phyloP scores from a whole-genome alignment of 35 echinoderm and acorn worm genomes.

The Ophioderma brevispina region DNA sequence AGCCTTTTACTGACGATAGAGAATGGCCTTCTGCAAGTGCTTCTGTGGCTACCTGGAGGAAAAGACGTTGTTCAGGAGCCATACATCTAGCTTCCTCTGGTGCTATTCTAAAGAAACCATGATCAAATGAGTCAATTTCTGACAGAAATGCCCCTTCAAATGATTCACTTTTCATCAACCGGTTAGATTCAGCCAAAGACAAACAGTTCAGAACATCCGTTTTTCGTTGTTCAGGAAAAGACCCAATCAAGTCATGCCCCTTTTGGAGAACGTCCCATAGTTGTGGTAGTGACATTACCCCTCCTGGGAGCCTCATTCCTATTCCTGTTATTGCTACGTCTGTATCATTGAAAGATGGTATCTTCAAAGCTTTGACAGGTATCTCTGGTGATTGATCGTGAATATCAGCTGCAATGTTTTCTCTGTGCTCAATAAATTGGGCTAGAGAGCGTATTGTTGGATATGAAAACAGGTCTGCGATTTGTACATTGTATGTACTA shows the following conservation, averaged over 20 bases:
- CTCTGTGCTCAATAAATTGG: neutral
- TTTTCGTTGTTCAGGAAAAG: neutral
- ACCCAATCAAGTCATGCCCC: neutral
- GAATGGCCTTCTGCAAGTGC: neutral
- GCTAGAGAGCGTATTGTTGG: slow-evolving; percentile 2
- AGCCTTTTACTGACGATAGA: neutral
- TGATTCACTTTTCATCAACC: neutral
- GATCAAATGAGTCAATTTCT: neutral
- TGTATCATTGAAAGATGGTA: neutral
- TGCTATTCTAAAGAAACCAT: neutral
- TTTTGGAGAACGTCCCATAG: neutral
- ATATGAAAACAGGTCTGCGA: slow-evolving; percentile 17
- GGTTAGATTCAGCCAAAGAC: neutral
- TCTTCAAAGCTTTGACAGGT: neutral
- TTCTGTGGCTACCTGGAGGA: neutral
- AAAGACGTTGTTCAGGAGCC: neutral
- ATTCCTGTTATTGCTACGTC: neutral
- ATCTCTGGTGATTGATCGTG: neutral
- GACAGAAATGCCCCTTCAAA: neutral
- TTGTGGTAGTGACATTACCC: neutral
- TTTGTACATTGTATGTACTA: neutral
- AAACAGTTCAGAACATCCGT: neutral
- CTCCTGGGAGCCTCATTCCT: neutral
- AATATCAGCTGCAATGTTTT: neutral
- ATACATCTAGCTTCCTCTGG: neutral